Evolutionary conservation across 92 coral and sea anemone genomes (phyloP).

Genomic region (Zoanthus sociatus): DNA sequence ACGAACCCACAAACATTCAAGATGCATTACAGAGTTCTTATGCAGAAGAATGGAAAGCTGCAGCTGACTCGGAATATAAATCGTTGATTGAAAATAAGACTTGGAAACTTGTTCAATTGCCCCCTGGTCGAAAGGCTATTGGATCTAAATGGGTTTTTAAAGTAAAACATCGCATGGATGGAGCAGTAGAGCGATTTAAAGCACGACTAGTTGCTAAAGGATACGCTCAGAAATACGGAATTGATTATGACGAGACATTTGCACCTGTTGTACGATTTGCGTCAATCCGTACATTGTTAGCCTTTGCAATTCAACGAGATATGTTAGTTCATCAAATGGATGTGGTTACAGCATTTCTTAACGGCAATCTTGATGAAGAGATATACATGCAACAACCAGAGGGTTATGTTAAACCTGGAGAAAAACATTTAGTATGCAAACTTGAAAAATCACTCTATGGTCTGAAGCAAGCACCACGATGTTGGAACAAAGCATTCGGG

Average conservation of each 20-base stretch:
- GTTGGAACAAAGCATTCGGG: constrained; percentile 64
- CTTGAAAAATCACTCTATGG: constrained; percentile 62
- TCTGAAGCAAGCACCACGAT: constrained; percentile 62
- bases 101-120: constrained; percentile 55
- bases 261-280: constrained; percentile 67
- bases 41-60: constrained; percentile 57
- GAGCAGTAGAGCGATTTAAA: constrained; percentile 58
- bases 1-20: constrained; percentile 53
- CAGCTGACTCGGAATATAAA: constrained; percentile 58
- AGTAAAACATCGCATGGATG: constrained; percentile 52
- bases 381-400: constrained; percentile 68
- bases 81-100: constrained; percentile 57
- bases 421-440: background rate
- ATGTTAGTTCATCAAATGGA: constrained; percentile 49
- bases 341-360: constrained; percentile 10
- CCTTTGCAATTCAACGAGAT: constrained; percentile 25
- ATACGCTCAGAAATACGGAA: constrained; percentile 60
- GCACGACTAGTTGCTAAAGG: constrained; percentile 68
- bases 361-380: background rate
- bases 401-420: constrained; percentile 54
- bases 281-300: constrained; percentile 55
- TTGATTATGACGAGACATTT: constrained; percentile 59
- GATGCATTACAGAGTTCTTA: constrained; percentile 44
- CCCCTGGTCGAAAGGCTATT: constrained; percentile 55
- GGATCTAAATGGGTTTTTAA: constrained; percentile 55